Base-by-base conservation (phyloP, 2,888 invertebrate genomes). In the Drosophila macrothrix region DNA sequence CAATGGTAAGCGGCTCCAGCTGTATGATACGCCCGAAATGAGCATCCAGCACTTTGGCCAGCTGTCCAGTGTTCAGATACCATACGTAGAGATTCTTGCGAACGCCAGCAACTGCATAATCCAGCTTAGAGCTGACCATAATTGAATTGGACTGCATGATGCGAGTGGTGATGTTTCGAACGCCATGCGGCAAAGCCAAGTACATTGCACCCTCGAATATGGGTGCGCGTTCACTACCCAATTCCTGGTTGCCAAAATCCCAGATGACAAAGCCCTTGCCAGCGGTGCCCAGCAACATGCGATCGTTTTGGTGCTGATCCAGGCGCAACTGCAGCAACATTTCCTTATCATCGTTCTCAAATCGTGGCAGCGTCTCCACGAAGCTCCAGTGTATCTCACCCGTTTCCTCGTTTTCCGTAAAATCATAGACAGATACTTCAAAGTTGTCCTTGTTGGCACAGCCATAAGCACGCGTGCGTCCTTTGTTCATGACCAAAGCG, bases 11-110 rank as follows among this genome's bases (percentile, higher is more conserved):
- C 0, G 98, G 96, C 82, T 97, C 97, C 68, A 99, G 93, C 84
- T 98, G 97, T 67, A 99, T 98, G 16, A 99, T 99, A 71, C 99
- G 94, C 0, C 98, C 99, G 87, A 99, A 99, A 93, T 99, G 99
- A 0, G 99, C 99, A 91, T 99, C 99, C 28, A 99, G 94, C 4
- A 98, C 95, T 93, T 99, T 99, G 35, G 98, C 96, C 73, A 99
- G 94, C 77, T 97, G 96, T 2, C 95, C 95, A 2, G 96, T 96
- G 84, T 96, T 95, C 49, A 98, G 94, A 88, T 96, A 96, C 99
- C 99, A 99, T 0, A 99, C 97, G 92, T 99, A 99, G 0, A 99
- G 94, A 92, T 96, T 98, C 93, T 99, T 99, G 82, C 98, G 96
- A 2, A 99, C 98, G 3, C 99, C 99, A 43, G 99, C 99, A 0